Base-by-base conservation (phyloP, 2,797 vertebrate genomes). In the Enteromius mattozi region DNA sequence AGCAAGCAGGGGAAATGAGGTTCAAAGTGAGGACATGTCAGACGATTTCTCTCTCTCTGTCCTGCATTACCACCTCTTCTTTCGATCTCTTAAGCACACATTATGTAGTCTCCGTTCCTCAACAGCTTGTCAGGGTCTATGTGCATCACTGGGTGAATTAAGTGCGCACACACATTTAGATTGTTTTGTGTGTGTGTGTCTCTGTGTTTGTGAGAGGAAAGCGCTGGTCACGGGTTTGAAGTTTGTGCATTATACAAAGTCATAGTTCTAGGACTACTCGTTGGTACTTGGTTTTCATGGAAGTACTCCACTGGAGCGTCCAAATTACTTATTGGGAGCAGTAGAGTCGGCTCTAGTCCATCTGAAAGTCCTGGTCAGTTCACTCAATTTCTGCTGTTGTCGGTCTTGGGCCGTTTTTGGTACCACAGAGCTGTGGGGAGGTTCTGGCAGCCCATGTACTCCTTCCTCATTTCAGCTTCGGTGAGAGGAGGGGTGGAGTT, bases 361-460 rank as follows among this genome's bases (percentile, higher is more conserved):
- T 72, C 33, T 56, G 47, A 45, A 72, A 27, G 66, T 70, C 47
- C 14, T 68, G 42, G 37, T 65, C 35, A 16, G 72, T 63, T 16
- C n/a, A 16, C 68, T 91, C 77, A 90, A 71, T 89, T 87, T 54
- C 84, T 86, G 35, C 70, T 37, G 21, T 88, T 87, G 12, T 85
- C 80, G 4, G 69, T 72, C 69, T 86, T 85, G 78, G 80, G 91
- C 2, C 86, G 80, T 47, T 92, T 94, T 91, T 91, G 93, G 92
- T 96, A 92, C 95, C 96, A 96, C 7, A 96, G 92, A 0, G 94
- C 94, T 0, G 95, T 96, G 0, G 95, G 96, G 30, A 96, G 93
- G 87, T 96, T 96, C 90, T 96, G 95, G 88, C 96, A 96, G 88
- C 95, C 95, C 89, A 95, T 94, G 89, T 95, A 96, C 88, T 95